A percentile compares a stretch with the other conserved stretches of the same genome.
These are phyloP conservation scores for Xanthorhoe spadicearia DNA, from an alignment of 2,888 invertebrate species.

Conservation along the genomic window DNA sequence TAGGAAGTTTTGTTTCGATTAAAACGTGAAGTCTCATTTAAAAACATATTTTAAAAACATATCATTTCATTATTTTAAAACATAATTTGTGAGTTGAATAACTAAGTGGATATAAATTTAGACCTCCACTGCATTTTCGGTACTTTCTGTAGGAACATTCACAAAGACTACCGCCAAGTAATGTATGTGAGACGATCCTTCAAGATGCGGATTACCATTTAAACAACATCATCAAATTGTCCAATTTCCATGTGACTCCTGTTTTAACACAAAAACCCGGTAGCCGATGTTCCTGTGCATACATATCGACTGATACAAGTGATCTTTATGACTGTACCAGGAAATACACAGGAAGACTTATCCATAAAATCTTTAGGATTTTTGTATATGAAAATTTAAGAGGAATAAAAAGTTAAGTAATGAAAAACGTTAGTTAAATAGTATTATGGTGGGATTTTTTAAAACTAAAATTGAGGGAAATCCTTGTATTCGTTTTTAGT, in stretches of 20 bases:
- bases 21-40: neutral
- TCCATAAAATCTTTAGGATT: neutral
- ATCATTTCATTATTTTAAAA: constrained; percentile 10
- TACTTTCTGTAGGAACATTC: constrained; percentile 34
- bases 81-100: constrained; percentile 23
- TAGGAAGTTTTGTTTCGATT: neutral
- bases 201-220: constrained; percentile 58
- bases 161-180: constrained; percentile 59
- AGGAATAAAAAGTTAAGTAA: neutral
- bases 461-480: neutral
- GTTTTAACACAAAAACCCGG: constrained; percentile 53
- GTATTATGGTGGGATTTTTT: neutral
- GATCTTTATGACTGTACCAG: constrained; percentile 25
- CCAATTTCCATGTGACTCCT: constrained; percentile 62
- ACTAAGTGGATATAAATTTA: constrained; percentile 15
- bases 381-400: neutral
- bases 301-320: constrained; percentile 51
- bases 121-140: constrained; percentile 30
- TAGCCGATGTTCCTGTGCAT: constrained; percentile 53
- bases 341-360: constrained; percentile 25
- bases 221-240: constrained; percentile 53
- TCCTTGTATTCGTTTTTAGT: neutral
- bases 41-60: neutral
- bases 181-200: constrained; percentile 66
- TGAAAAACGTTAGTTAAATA: neutral